Evolutionary conservation across 2,888 invertebrate genomes (phyloP), one percentile per base, ranked within the genome.

Genomic region (Chymomyza fuscimana): DNA sequence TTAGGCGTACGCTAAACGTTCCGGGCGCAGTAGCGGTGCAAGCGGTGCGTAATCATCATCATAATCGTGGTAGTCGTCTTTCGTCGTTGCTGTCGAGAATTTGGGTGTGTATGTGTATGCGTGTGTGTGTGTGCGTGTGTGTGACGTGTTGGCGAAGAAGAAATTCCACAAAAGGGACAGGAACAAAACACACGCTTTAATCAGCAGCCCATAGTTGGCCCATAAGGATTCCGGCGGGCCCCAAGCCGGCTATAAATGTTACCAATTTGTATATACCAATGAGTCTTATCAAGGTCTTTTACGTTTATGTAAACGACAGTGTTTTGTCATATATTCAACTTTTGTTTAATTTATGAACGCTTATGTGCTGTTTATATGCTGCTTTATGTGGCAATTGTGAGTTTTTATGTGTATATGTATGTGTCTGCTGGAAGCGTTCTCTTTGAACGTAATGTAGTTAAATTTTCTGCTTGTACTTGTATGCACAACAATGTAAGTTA

Each of bases 121-220:
- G 36, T 22, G 56, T 63, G 29, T 60, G 52, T 64, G 63, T 52
- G 72, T 58, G 61, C 81, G 87, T 88, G 87, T 87, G 77, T 88
- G 89, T 87, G 88, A 85, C 88, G 85, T 87, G 84, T 86, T 83
- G 78, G 81, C 78, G 56, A 36, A n/a, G 65, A 40, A 46, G 62
- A 65, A 71, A 76, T 77, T 73, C 69, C 74, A 58, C 58, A 58
- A 58, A 58, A 19, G 40, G 40, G 40, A 46, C 40, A 46, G 10
- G 40, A 12, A 46, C 40, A 46, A 46, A 46, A 46, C 40, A 46
- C 40, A 46, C 40, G 40, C 40, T 46, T 12, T 46, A 46, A 46
- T 46, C 59, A 40, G 52, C 46, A 81, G 81, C 81, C 81, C 52
- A 58, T 63, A 63, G 29, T 46, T 51, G 78, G 81, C 81, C 81